phyloP scores from a whole-genome alignment of 2,797 vertebrate species.

The Danio kyathit region DNA sequence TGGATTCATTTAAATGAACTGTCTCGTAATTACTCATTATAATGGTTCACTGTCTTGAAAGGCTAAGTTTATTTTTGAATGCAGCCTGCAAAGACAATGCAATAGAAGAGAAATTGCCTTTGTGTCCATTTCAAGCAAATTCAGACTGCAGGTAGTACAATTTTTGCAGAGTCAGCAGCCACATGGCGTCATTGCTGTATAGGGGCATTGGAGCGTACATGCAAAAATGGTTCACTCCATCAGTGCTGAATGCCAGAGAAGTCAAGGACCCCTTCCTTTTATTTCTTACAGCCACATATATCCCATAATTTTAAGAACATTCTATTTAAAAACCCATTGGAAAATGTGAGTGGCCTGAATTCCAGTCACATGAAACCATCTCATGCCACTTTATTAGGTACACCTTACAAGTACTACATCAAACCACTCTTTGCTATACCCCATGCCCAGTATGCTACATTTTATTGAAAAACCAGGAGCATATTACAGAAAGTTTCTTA shows the following conservation, averaged over 20 bases:
- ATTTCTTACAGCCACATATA: conserved; percentile 7
- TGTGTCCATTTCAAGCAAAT: background rate
- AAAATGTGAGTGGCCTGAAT: too few relatives aligned
- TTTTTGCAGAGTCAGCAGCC: conserved; percentile 53
- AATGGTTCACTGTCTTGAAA: background rate
- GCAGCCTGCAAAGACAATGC: background rate
- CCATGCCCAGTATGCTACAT: too few relatives aligned
- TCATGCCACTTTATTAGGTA: too few relatives aligned
- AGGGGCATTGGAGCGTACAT: background rate
- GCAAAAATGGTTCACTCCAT: background rate
- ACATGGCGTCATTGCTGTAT: background rate
- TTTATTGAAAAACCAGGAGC: too few relatives aligned
- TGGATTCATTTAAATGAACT: background rate
- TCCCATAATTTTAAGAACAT: background rate
- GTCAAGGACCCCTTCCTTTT: background rate
- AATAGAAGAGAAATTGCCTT: background rate
- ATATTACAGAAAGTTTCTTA: too few relatives aligned
- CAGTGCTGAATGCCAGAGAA: conserved; percentile 15
- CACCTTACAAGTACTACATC: too few relatives aligned
- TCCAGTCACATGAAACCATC: too few relatives aligned
- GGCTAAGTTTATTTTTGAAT: background rate
- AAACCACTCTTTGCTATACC: too few relatives aligned
- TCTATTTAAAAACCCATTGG: background rate
- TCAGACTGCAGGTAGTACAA: background rate
- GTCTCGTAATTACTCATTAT: too few relatives aligned